Conservation (phyloP, 2,888 invertebrate genomes). For the Clostera curtula region DNA sequence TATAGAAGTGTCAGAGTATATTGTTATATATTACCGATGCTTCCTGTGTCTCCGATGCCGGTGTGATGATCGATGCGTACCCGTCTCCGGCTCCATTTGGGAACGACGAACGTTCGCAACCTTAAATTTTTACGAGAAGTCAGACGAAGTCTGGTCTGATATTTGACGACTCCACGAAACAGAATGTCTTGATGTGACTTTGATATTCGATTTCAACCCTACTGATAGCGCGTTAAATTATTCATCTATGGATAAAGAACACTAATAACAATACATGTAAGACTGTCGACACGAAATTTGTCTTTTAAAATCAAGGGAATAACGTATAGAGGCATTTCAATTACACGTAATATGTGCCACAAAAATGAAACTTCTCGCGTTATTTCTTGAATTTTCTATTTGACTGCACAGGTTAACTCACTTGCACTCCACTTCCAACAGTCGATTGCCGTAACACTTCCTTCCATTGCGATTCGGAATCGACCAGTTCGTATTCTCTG, state of each 20-base stretch:
- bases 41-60: slow-evolving; percentile 75
- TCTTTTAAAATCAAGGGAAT: background rate
- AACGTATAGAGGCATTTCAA: background rate
- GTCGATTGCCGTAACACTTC: slow-evolving; percentile 86
- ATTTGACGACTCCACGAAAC: no score
- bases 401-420: no score
- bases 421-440: slow-evolving; percentile 65
- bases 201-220: no score
- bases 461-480: slow-evolving; percentile 92
- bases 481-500: slow-evolving; percentile 83
- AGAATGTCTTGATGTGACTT: no score
- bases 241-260: no score
- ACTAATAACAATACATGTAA: no score
- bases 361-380: slow-evolving; percentile 4
- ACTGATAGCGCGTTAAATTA: no score
- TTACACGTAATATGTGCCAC: background rate
- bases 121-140: slow-evolving; percentile 39
- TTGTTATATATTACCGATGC: slow-evolving; percentile 77
- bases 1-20: no score
- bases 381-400: no score
- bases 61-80: slow-evolving; percentile 74
- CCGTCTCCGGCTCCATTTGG: slow-evolving; percentile 62
- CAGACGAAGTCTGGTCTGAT: no score
- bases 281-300: slow-evolving; percentile 4
- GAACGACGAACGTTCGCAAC: slow-evolving; percentile 82